phyloP scores from a whole-genome alignment of 2,888 invertebrate species.

The Megastigmus dorsalis region DNA sequence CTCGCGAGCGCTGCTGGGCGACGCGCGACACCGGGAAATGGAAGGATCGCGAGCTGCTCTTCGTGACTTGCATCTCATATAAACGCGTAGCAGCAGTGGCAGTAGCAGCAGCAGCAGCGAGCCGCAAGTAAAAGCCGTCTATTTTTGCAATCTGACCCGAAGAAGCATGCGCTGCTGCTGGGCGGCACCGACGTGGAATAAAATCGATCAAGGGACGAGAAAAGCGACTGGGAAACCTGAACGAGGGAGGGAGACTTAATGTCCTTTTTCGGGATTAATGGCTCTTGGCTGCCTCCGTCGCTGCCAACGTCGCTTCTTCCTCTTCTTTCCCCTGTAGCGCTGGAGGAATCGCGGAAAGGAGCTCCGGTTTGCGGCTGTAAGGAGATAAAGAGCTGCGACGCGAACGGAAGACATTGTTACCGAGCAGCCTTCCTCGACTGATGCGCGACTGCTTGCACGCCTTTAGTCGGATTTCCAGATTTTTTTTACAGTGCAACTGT shows the following conservation, averaged over 20 bases:
- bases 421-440: too few relatives aligned
- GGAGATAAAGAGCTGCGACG: background rate
- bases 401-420: slow-evolving; percentile 34
- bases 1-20: too few relatives aligned
- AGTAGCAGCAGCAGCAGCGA: background rate
- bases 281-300: background rate
- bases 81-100: too few relatives aligned
- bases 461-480: too few relatives aligned
- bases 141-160: slow-evolving; percentile 40
- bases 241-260: slow-evolving; percentile 3
- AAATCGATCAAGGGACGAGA: slow-evolving; percentile 21
- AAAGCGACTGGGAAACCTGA: background rate
- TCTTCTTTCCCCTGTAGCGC: background rate
- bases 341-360: background rate
- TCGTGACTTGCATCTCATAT: slow-evolving; percentile 42
- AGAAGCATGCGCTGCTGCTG: background rate
- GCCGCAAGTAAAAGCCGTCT: slow-evolving; percentile 26
- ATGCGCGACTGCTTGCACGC: too few relatives aligned
- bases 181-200: background rate
- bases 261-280: slow-evolving; percentile 41
- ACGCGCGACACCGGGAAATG: too few relatives aligned
- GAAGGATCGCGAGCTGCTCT: slow-evolving; percentile 7
- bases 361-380: background rate
- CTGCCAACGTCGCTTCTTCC: background rate
- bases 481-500: too few relatives aligned